Base-by-base conservation (phyloP, 2,888 invertebrate species). In the Isoperla grammatica region DNA sequence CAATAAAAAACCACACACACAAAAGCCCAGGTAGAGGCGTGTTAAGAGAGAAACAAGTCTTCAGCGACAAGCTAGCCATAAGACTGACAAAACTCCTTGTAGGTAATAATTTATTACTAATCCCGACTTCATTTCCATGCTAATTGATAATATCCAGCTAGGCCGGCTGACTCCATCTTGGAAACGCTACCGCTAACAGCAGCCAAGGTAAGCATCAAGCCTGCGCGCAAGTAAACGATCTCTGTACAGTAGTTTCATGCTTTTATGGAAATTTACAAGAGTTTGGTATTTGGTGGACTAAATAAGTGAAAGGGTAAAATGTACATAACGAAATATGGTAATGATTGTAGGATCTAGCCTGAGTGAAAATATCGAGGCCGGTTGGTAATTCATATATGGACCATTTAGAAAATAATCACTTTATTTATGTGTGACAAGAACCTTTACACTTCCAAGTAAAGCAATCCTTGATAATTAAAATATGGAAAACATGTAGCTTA, bases 111-210 rank as follows among this genome's bases (percentile, higher is more conserved):
- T 63, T 63, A 63, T 61, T 48, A 53, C 56, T 39, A 56, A 49
- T 42, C 53, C 61, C 50, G 40, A 53, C 42, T 50, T 59, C 59
- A 63, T 61, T 61, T 63, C 54, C 63, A 63, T 63, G 63, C 59
- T 61, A 59, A 61, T 63, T 60, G 63, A 61, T 61, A 59, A 60
- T 58, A 63, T 57, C 57, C 56, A 48, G 57, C 48, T 37, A 46
- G 15, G 45, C 45, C 11, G 19, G 15, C 11, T 11, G 45, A 13
- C 45, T 13, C 45, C 45, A 45, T 45, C 45, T 45, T 45, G 45
- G 45, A 45, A 45, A 45, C 15, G 45, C 11, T 2, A 29, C 29
- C 29, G 29, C 29, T 29, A 8, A 29, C 29, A 6, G 29, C 29
- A 29, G 5, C 8, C 29, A 29, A 8, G 29, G 4, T 6, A 29